Conservation (phyloP, 2,888 invertebrate species). For the Nomada lathburiana region DNA sequence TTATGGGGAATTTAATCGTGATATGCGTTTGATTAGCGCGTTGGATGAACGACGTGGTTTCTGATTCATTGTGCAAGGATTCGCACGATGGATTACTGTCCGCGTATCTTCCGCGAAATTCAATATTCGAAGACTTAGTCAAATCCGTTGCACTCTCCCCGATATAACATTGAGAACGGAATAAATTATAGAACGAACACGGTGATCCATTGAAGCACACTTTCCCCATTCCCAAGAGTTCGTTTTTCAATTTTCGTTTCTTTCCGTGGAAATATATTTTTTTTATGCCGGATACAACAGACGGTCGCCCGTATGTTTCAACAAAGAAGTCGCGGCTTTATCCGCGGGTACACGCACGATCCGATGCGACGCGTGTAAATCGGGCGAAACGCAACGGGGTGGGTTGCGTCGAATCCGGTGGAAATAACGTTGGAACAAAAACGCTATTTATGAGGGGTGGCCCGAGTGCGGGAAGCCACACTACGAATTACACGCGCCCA, state of each 20-base stretch:
- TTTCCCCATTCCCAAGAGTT: no score
- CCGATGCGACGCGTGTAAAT: constrained; percentile 10
- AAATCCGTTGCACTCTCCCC: no score
- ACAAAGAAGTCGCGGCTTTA: neutral
- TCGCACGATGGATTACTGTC: neutral
- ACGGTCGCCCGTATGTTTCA: neutral
- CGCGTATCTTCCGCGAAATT: no score
- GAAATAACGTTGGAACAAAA: constrained; percentile 60
- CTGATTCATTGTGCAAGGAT: neutral
- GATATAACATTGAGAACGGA: no score
- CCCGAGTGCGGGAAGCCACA: constrained; percentile 64
- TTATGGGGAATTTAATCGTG: constrained; percentile 17
- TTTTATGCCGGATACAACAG: neutral
- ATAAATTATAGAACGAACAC: neutral
- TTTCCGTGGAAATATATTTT: no score
- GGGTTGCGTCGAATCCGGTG: constrained; percentile 6
- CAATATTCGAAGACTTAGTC: no score
- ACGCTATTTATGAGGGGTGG: constrained; percentile 50
- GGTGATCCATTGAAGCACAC: neutral
- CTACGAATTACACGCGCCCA: constrained; percentile 72
- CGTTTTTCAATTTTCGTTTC: no score
- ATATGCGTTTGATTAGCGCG: constrained; percentile 2
- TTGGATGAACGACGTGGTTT: neutral
- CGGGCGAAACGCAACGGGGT: neutral
- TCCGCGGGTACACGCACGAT: neutral